phyloP scores from a whole-genome alignment of 2,113 vertebrate species.

The Myxocyprinus asiaticus region DNA sequence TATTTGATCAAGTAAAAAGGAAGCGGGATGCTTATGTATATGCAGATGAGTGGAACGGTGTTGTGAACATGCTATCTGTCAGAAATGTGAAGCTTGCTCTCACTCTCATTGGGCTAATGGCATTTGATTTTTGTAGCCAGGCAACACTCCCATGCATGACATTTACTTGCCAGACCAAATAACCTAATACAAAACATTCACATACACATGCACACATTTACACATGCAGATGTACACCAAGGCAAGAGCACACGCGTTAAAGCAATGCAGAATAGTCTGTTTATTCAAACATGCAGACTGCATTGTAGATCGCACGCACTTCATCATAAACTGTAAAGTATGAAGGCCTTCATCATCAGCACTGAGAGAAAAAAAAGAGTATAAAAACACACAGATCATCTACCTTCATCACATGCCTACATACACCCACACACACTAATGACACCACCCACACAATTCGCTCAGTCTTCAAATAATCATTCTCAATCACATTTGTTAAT shows the following conservation, averaged over 20 bases:
- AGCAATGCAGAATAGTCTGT: slow-evolving; percentile 1
- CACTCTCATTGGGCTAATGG: slow-evolving; percentile 52
- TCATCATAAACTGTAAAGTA: background rate
- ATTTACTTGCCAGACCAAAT: slow-evolving; percentile 58
- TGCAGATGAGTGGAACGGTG: slow-evolving; percentile 5
- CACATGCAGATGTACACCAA: slow-evolving; percentile 26
- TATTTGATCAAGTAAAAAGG: slow-evolving; percentile 8
- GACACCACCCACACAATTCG: background rate
- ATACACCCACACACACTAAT: slow-evolving; percentile 5
- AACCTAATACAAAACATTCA: slow-evolving; percentile 39
- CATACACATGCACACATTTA: slow-evolving; percentile 39
- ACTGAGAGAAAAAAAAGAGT: too few relatives aligned
- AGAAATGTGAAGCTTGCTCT: slow-evolving; percentile 43
- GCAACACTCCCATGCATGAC: slow-evolving; percentile 58
- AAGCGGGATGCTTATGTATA: slow-evolving; percentile 7
- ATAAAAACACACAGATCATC: too few relatives aligned
- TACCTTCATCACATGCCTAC: background rate
- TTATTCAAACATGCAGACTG: background rate
- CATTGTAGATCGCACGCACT: background rate
- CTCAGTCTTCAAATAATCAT: background rate
- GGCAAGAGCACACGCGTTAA: background rate
- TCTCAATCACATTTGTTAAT: background rate
- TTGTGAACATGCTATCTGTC: slow-evolving; percentile 45
- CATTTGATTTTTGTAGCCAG: slow-evolving; percentile 59
- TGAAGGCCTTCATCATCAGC: background rate